Percentiles rank a stretch among this genome's conserved stretches.
Conservation (phyloP, 2,888 invertebrate species). For the Sminthurinus aureus region DNA sequence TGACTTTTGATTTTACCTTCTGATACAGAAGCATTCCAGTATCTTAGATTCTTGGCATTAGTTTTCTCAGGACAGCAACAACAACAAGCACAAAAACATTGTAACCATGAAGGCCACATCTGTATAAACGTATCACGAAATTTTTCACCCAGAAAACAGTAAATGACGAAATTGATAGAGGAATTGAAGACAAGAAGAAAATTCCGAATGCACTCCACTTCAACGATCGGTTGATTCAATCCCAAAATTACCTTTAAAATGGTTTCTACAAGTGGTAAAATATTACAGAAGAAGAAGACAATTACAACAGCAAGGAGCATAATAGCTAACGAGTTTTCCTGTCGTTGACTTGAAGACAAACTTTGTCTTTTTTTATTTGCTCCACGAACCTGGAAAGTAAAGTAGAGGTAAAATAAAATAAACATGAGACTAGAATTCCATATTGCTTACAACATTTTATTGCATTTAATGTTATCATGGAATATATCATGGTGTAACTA, state of each 20-base stretch:
- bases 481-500: no score
- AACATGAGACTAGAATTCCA: background rate
- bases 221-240: conserved; percentile 12
- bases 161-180: conserved; percentile 54
- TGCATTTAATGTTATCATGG: no score
- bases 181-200: conserved; percentile 52
- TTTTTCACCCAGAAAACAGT: conserved; percentile 50
- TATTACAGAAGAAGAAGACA: conserved; percentile 50
- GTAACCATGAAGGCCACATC: conserved; percentile 36
- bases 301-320: conserved; percentile 53
- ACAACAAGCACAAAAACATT: conserved; percentile 34
- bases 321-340: conserved; percentile 48
- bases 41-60: background rate
- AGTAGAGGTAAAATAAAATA: background rate
- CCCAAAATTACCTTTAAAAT: conserved; percentile 3
- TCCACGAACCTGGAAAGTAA: conserved; percentile 48
- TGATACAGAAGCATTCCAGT: conserved; percentile 33
- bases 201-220: conserved; percentile 43
- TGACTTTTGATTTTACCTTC: conserved; percentile 36
- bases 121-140: conserved; percentile 48
- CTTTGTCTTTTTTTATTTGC: conserved; percentile 48
- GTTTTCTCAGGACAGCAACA: background rate
- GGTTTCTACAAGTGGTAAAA: conserved; percentile 39
- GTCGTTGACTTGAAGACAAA: conserved; percentile 47
- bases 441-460: no score